Base-by-base conservation (phyloP, 2,888 invertebrate species). In the Drosophila anomalipes region DNA sequence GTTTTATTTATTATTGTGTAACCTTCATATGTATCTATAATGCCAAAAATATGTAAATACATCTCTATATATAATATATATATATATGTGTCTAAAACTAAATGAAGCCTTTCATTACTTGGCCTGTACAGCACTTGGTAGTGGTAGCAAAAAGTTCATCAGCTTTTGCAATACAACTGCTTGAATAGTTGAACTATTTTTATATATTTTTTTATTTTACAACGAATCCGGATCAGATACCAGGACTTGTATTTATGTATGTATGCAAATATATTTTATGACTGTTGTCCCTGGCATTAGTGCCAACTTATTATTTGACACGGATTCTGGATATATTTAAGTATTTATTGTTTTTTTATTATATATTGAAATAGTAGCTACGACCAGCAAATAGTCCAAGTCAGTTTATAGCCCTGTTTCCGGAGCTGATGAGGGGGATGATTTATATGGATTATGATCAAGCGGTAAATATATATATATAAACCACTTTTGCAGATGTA, bases 41-140 rank as follows among this genome's bases (percentile, higher is more conserved):
- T 86, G 90, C 86, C 90, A 90, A 86, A 90, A 86, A 90, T 88
- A 85, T 86, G 90, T 86, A 86, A 86, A 86, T 86, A 85, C 90
- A 87, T 85, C 78, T 86, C 88, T 79, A 77, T 89, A 86, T 76
- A 77, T 84, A 83, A 84, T 86, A 86, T 83, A 81, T 78, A 82
- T 57, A 35, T 78, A 56, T 63, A 57, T 69, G 59, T 75, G 87
- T 85, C 89, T 85, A 85, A 75, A 82, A 81, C 83, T 86, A 86
- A 74, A 83, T 87, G 90, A 86, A 86, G 90, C 86, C 90, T 86
- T 90, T 85, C 79, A 83, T 83, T 85, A 76, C 78, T 84, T 88
- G 86, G 90, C 80, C 85, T 88, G 70, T 81, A 85, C 76, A 86
- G 76, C 87, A 83, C 87, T 84, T 86, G 85, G 87, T 87, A 87